Evolutionary conservation across 2,113 vertebrate species (phyloP).

Genomic region (Coracopsis vasa): DNA sequence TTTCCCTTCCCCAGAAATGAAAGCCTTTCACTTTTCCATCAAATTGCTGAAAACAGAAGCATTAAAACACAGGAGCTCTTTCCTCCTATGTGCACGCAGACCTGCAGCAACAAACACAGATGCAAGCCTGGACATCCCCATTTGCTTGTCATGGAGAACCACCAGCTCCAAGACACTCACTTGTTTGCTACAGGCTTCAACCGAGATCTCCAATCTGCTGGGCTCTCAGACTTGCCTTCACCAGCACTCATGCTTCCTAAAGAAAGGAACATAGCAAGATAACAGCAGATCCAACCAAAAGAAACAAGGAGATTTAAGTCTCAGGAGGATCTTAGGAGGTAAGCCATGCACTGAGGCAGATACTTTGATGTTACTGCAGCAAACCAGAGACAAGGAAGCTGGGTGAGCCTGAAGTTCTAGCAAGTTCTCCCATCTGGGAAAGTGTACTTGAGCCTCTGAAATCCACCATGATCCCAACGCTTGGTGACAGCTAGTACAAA

Average conservation of each 20-base stretch:
- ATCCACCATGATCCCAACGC: neutral
- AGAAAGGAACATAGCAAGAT: neutral
- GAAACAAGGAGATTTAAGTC: neutral
- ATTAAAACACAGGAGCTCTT: neutral
- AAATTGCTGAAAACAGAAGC: neutral
- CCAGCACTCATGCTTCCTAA: neutral
- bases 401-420: neutral
- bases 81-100: neutral
- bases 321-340: neutral
- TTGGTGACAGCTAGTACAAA: neutral
- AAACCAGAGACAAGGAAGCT: neutral
- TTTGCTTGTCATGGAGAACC: neutral
- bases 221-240: conserved; percentile 64
- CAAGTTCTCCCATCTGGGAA: neutral
- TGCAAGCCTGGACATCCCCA: neutral
- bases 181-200: conserved; percentile 77
- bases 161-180: conserved; percentile 56
- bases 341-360: neutral
- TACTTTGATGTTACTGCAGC: neutral
- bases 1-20: neutral
- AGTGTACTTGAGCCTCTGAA: neutral
- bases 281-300: neutral
- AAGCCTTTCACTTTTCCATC: neutral
- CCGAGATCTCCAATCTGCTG: conserved; percentile 75
- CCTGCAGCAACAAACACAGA: neutral